A percentile compares a stretch with the other conserved stretches of the same genome.
Conservation (phyloP, 2,797 vertebrate genomes). For the Eospalax fontanierii region DNA sequence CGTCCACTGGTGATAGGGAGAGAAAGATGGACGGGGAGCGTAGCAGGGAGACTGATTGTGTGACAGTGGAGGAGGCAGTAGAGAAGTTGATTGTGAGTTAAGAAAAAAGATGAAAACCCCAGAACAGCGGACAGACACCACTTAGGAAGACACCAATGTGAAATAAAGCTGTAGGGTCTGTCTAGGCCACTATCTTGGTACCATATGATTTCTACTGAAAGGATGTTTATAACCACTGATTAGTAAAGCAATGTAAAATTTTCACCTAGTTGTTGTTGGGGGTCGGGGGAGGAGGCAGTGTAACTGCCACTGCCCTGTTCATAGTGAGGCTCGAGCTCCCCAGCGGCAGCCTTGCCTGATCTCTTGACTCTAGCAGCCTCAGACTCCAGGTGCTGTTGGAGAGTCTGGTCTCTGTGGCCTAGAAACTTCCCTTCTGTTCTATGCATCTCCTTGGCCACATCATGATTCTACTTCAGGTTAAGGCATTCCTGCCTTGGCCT, state of each 20-base stretch:
- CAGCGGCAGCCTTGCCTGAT: not conserved
- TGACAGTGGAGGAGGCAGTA: not conserved
- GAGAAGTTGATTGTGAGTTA: not conserved
- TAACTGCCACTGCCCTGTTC: not conserved
- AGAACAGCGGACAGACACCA: not conserved
- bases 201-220: not conserved
- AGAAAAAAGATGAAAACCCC: not conserved
- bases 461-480: not conserved
- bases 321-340: not conserved
- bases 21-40: not conserved
- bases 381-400: not conserved
- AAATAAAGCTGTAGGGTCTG: not conserved
- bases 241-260: not conserved
- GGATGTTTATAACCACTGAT: not conserved
- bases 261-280: no score
- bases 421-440: not conserved
- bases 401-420: rapidly evolving
- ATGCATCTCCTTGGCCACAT: not conserved
- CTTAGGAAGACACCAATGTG: not conserved
- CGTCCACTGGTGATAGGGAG: not conserved
- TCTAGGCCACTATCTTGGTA: not conserved
- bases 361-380: no score
- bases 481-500: not conserved
- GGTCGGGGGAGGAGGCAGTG: no score
- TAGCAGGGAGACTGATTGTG: no score